A percentile compares a stretch with the other conserved stretches of the same genome.
Evolutionary conservation across 2,797 vertebrate genomes (phyloP).

Genomic region (Sebastes reedi): DNA sequence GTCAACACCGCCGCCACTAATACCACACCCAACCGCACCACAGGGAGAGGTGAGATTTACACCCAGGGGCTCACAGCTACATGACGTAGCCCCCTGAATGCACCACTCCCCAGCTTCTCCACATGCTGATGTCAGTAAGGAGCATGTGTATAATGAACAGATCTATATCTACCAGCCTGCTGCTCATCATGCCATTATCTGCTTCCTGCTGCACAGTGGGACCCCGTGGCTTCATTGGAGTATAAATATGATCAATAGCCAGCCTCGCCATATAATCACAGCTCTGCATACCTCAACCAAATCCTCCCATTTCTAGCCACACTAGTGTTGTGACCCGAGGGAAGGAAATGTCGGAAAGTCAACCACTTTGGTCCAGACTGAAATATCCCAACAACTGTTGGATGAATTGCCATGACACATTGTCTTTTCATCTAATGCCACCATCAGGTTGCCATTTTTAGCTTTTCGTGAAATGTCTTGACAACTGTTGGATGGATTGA

Average conservation of each 20-base stretch:
- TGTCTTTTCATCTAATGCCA: neutral
- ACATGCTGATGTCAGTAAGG: slow-evolving; percentile 4
- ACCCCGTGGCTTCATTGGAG: neutral
- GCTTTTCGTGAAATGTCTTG: neutral
- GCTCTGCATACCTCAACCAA: neutral
- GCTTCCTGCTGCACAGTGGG: neutral
- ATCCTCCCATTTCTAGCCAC: neutral
- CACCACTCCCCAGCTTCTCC: neutral
- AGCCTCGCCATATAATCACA: neutral
- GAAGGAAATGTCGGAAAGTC: neutral
- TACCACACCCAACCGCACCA: slow-evolving; percentile 48
- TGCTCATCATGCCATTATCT: neutral
- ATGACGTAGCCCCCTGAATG: slow-evolving; percentile 8
- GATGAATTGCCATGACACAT: too few species aligned
- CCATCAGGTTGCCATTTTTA: neutral
- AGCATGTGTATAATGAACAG: neutral
- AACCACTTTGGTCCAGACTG: fast-evolving
- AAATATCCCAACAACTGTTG: neutral
- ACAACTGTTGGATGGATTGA: neutral
- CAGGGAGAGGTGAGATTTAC: slow-evolving; percentile 44
- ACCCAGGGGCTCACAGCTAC: slow-evolving; percentile 25
- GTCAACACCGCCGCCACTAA: slow-evolving; percentile 31
- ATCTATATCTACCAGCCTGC: neutral
- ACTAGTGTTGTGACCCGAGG: too few species aligned
- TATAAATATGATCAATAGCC: neutral